Evolutionary conservation across 2,113 vertebrate genomes (phyloP).

Genomic region (Bungarus multicinctus): DNA sequence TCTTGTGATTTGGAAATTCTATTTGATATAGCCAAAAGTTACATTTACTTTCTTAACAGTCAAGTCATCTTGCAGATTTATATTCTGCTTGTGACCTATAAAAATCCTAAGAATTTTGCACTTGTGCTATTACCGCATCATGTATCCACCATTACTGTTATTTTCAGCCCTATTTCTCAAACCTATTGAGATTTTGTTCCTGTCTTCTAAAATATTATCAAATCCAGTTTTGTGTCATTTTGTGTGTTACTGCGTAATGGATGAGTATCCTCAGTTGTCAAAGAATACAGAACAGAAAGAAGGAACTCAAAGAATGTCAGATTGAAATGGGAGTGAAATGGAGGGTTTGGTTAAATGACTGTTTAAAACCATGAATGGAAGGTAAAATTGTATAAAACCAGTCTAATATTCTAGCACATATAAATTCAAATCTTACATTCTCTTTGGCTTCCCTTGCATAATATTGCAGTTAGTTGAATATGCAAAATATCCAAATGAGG

Average conservation of each 20-base stretch:
- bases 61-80: background rate
- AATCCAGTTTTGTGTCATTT: background rate
- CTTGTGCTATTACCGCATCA: background rate
- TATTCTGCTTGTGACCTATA: background rate
- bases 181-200: background rate
- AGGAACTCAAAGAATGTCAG: background rate
- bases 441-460: background rate
- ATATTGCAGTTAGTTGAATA: background rate
- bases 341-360: background rate
- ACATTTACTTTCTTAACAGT: background rate
- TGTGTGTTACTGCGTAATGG: background rate
- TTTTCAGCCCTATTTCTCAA: background rate
- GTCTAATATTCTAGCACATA: background rate
- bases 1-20: background rate
- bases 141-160: background rate
- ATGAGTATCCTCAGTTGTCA: background rate
- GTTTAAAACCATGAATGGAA: background rate
- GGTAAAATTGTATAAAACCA: background rate
- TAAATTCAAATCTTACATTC: background rate
- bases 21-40: background rate
- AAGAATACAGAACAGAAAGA: background rate
- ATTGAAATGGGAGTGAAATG: background rate
- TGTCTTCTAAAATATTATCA: background rate
- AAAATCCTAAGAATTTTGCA: background rate
- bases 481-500: background rate